phyloP scores from a whole-genome alignment of 1,140 invertebrate species.

The Euglossa dilemma region DNA sequence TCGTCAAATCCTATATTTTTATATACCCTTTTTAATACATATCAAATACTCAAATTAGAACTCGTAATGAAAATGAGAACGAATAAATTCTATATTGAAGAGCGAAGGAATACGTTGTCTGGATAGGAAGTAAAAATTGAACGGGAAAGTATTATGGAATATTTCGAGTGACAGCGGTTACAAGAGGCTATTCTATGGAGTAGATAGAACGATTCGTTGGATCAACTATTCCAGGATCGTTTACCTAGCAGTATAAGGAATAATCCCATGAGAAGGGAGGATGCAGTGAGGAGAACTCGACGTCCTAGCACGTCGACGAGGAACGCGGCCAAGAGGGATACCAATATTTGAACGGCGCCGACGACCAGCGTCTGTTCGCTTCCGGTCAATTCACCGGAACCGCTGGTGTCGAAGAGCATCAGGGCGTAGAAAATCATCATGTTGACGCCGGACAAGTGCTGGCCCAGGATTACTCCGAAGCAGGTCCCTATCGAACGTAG shows the following conservation, averaged over 20 bases:
- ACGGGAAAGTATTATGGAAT: no score
- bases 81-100: no score
- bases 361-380: constrained; percentile 87
- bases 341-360: constrained; percentile 89
- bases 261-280: constrained; percentile 85
- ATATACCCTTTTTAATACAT: no score
- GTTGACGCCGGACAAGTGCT: constrained; percentile 80
- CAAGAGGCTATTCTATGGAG: not conserved
- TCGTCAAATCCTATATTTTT: no score
- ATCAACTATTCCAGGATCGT: not conserved
- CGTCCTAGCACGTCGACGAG: constrained; percentile 90
- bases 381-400: constrained; percentile 83
- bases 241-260: constrained; percentile 85
- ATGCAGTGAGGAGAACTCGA: constrained; percentile 86
- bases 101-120: no score
- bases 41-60: no score
- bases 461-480: constrained; percentile 89
- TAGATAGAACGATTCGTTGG: not conserved
- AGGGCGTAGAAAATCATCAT: constrained; percentile 56
- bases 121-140: no score
- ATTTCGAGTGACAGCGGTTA: not conserved
- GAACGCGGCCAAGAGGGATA: constrained; percentile 86
- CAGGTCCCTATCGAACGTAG: constrained; percentile 86
- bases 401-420: constrained; percentile 86
- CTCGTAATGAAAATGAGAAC: no score